Evolutionary conservation across 2,797 vertebrate genomes (phyloP), one percentile per base, ranked within the genome.

Genomic region (Vultur gryphus): DNA sequence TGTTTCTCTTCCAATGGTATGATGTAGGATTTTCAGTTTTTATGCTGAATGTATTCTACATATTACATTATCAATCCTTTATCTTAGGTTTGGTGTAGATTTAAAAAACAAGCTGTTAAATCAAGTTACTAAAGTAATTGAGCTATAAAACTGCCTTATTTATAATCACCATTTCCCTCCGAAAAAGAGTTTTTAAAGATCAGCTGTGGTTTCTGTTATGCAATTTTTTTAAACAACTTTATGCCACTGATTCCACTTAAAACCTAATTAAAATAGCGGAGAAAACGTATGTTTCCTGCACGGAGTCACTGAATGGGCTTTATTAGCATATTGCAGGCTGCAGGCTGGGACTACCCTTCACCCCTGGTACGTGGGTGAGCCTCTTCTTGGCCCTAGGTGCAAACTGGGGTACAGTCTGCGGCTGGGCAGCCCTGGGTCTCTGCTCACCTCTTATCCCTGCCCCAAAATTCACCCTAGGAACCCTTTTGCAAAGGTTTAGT

Each of bases 81-180:
- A 97, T 97, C 96, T 98, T 97, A 97, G 95, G 85, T 95, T 94
- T 92, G 73, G 94, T 96, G 82, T 84, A 95, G 93, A 96, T 97
- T 97, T 97, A 84, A 94, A 97, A 97, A 97, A 95, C 96, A 95
- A 97, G 96, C 97, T 96, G 95, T 94, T 98, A 97, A 98, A 98
- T 95, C 93, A 95, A 95, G 96, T 97, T 97, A 93, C 96, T 97
- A 96, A 98, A 97, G 97, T 98, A 98, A 97, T 97, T 97, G 97
- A 95, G 83, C 96, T 94, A 95, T 98, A 97, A 98, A 98, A 97
- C 91, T 96, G 95, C 97, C 96, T 95, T 96, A 96, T 96, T 96
- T 97, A 94, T 95, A 98, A 96, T 83, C 97, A 91, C 55, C 66
- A 84, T 91, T 97, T 97, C 94, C 94, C 72, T 84, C 67, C 0